Evolutionary conservation across 1,140 invertebrate genomes (phyloP), one percentile per base, ranked within the genome.

Genomic region (Aethina tumida): DNA sequence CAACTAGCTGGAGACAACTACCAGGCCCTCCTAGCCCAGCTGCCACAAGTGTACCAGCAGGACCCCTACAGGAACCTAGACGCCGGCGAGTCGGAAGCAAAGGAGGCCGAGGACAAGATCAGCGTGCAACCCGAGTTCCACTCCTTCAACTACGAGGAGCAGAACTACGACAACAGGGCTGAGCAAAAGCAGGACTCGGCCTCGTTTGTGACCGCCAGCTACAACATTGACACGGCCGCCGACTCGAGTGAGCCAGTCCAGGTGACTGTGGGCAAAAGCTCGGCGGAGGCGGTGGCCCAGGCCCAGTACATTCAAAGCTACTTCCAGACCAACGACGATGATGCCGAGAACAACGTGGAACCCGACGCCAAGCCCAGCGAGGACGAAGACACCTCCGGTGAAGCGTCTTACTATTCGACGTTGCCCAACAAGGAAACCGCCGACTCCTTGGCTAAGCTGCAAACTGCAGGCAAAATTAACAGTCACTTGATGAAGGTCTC

Each of bases 391-490:
- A 19, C 35, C 14, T 14, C 15, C 27, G 15, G 5, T 5, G 30
- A 35, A 1, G 28, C 40, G 6, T 21, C 31, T 31, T 55, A 36
- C 33, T 71, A 69, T 37, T 63, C 68, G 5, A 64, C 64, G 0
- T 48, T 73, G 13, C 65, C 70, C 0, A 70, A 63, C 41, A 60
- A 62, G 34, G 64, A 73, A 27, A 59, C 66, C 0, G 69, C 69
- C 2, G 69, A 73, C 33, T 62, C 66, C 33, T 53, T 73, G 16
- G 67, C 69, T 2, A 60, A 64, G 0, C 43, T 73, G 3, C 69
- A 71, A 35, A 63, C 66, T 9, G 67, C 68, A 10, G 68, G 67
- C n/a, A 66, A 68, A 37, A 32, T 56, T 6, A 54, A 57, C 24
- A 57, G 38, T 10, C 53, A 51, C 31, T 39, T 51, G 9, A 51